Base-by-base conservation (phyloP, 64 coral and sea anemone species). In the Actinia equina region DNA sequence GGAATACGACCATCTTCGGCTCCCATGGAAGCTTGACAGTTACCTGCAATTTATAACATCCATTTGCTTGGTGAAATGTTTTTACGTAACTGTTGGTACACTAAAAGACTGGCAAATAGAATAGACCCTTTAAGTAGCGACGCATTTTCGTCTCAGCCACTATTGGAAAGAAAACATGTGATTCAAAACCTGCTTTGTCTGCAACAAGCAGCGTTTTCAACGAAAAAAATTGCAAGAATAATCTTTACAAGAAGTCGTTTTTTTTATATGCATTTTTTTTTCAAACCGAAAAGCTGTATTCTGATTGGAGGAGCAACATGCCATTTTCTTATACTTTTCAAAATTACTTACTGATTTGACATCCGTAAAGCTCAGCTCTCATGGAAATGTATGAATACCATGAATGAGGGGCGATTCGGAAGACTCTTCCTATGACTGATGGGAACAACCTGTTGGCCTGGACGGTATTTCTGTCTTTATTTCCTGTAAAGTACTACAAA, bases 311-410 rank as follows among this genome's bases (percentile, higher is more conserved):
- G 17, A 19, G 60, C 60, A 63, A 63, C 52, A 17, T 19, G 15
- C 60, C 3, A 63, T 17, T 17, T 37, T 60, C 18, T 16, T 15
- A 60, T 20, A 69, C 10, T n/a, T 15, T 22, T 10, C 10, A 30
- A 53, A 17, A 54, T n/a, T 15, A 63, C 90, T 20, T 92, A 92
- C 90, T 86, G 43, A 87, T 87, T 5, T 27, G 53, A 82, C 90
- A 92, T 55, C 90, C 90, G 56, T 92, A 92, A 37, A 92, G 85
- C 61, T 92, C 90, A 22, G 71, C 94, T 22, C 94, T 97, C 94
- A 97, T 97, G 16, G 91, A 90, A 22, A 93, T 93, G 84, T 90
- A 91, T 22, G 83, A 69, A 81, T 87, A 85, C 94, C 94, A 97
- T 0, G 70, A 87, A 17, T 82, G 88, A 20, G 94, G 94, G 16